Evolutionary conservation across 1,140 invertebrate genomes (phyloP), one percentile per base, ranked within the genome.

Genomic region (Heliothis subflexa): DNA sequence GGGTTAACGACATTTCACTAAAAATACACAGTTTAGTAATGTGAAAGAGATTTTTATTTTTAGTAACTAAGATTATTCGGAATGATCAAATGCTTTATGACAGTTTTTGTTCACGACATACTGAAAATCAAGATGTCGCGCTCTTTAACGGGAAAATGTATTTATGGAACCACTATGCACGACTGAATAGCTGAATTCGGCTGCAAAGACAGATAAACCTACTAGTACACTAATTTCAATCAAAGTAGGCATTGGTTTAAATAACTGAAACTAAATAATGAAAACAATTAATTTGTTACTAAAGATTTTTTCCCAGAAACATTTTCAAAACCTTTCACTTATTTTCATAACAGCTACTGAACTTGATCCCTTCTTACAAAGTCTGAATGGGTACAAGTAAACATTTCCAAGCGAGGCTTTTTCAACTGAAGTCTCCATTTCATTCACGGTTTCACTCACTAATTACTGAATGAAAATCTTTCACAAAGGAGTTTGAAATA

Each of bases 1-100:
- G 47, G 73, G 73, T 64, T 75, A 75, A 75, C 28, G 73, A 75
- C 73, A 16, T 28, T 13, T 10, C 11, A 64, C 59, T 64, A 75
- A 75, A 75, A 64, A 75, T 75, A 75, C 12, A 75, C 57, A 4
- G 57, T 13, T 64, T 75, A 54, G 59, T 74, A 45, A 33, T 52
- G 47, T 7, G 47, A 47, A 59, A 12, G 33, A 62, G 62, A 9
- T 70, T 50, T 68, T n/a, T 73, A 59, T 49, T 73, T 73, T 73
- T 64, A 64, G 59, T 40, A 40, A n/a, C 21, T 18, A 62, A 28
- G 47, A 62, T 40, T 25, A 40, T 21, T 10, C 25, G 52, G 47
- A 52, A 52, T 40, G 33, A 70, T 50, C 12, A 9, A 40, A 40
- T 40, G 33, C 33, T 40, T 40, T 40, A 5, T 40, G 33, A 40